Conservation (phyloP, 2,888 invertebrate species). For the Meiosimyza decipiens region DNA sequence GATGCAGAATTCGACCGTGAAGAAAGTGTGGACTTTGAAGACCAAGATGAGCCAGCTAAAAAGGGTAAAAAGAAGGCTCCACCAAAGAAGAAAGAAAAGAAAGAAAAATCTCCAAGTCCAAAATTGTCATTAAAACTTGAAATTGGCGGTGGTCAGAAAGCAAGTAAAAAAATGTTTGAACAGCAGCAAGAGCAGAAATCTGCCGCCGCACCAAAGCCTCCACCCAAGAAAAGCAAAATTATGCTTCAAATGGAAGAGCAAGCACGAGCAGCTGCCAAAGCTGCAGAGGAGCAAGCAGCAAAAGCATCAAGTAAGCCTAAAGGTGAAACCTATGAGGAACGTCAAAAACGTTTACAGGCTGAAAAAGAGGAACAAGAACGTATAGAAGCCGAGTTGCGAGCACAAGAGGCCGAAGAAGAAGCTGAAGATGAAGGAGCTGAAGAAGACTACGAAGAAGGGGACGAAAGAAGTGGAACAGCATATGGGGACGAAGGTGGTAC, state of each 20-base stretch:
- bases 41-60: slow-evolving; percentile 56
- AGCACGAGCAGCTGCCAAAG: slow-evolving; percentile 61
- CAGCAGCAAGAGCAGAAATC: slow-evolving; percentile 46
- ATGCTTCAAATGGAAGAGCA: slow-evolving; percentile 65
- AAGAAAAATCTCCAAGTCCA: slow-evolving; percentile 63
- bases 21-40: slow-evolving; percentile 59
- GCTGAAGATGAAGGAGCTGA: slow-evolving; percentile 47
- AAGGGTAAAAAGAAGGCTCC: slow-evolving; percentile 62
- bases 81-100: slow-evolving; percentile 62
- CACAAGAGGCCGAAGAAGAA: slow-evolving; percentile 59
- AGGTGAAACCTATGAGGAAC: slow-evolving; percentile 61
- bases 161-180: slow-evolving; percentile 65
- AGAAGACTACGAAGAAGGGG: slow-evolving; percentile 46
- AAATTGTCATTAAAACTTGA: slow-evolving; percentile 64
- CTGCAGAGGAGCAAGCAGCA: slow-evolving; percentile 60
- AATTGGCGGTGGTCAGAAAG: slow-evolving; percentile 62
- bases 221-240: slow-evolving; percentile 64
- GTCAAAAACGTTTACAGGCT: slow-evolving; percentile 61
- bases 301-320: slow-evolving; percentile 59
- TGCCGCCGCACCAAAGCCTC: slow-evolving; percentile 59
- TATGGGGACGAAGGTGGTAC: slow-evolving; percentile 49
- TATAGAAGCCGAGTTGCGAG: slow-evolving; percentile 59
- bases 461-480: slow-evolving; percentile 47
- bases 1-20: slow-evolving; percentile 52
- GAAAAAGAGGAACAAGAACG: slow-evolving; percentile 61